Base-by-base conservation (phyloP, 2,113 vertebrate species). In the Lophochroa leadbeateri region DNA sequence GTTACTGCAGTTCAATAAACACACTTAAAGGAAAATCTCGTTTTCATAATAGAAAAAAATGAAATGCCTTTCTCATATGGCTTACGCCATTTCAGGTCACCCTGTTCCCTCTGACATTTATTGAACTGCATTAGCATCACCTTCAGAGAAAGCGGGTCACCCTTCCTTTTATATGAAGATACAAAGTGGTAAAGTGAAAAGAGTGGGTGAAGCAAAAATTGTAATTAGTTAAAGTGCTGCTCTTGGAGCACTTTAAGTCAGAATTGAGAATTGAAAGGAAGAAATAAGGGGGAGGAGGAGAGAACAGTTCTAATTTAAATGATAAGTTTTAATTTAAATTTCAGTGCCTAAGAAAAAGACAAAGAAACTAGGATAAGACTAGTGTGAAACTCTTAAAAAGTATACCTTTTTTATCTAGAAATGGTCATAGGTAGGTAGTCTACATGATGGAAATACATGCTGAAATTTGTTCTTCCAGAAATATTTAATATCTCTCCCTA, bases 1-100 rank as follows among this genome's bases (percentile, higher is more conserved):
- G 44, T 81, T 94, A 82, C 82, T 88, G 37, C 81, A 95, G 76
- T 76, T 95, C 84, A 47, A 91, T 95, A 95, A 92, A 88, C 84
- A 90, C 37, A 55, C 78, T 94, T 92, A 90, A 86, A 95, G 68
- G 35, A 91, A 93, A 95, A 90, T 46, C 83, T 91, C 17, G n/a
- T 95, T 95, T 95, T 96, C 70, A 75, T 94, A 93, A 92, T 35
- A 94, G 81, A 89, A 93, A 96, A 86, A 94, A 94, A 97, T 70
- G 58, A 96, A 97, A 97, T 85, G 82, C 31, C 78, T 92, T 95
- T 91, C 90, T 88, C 44, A 82, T 92, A 80, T 18, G 15, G 44
- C 79, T 96, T 95, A 64, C 55, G 87, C n/a, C 19, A 52, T 84
- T 95, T 93, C 86, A 87, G 86, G 93, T 94, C 75, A 92, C 68